Percentiles rank a stretch among this genome's conserved stretches.
Conservation (phyloP, 2,888 invertebrate species). For the Drosophila recens region DNA sequence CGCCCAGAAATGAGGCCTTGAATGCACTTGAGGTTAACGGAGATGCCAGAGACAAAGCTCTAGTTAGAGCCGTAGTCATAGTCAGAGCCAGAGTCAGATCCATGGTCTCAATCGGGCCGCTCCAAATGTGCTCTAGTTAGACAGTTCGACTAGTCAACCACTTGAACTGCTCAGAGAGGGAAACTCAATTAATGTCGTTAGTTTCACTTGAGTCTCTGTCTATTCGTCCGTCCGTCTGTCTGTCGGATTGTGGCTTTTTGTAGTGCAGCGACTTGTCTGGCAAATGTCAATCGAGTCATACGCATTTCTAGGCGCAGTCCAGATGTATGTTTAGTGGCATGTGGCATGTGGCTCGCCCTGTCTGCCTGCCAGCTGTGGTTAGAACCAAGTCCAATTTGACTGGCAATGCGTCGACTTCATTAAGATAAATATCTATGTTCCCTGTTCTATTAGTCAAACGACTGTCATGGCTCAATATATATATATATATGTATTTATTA, state of each 20-base stretch:
- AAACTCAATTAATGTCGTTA: conserved; percentile 73
- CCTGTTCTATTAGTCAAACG: conserved; percentile 63
- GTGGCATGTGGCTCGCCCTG: conserved; percentile 50
- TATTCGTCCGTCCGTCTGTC: conserved; percentile 24
- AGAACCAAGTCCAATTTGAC: conserved; percentile 53
- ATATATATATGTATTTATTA: conserved; percentile 42
- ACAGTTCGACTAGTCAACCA: conserved; percentile 44
- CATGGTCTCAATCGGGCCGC: conserved; percentile 13
- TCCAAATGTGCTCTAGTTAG: conserved; percentile 36
- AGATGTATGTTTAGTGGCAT: conserved; percentile 31
- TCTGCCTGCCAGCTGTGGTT: conserved; percentile 34
- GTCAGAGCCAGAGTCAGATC: conserved; percentile 2
- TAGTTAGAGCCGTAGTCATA: conserved; percentile 1
- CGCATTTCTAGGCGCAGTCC: conserved; percentile 75
- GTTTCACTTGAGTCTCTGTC: conserved; percentile 49
- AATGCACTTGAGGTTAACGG: conserved; percentile 55
- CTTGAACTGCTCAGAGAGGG: conserved; percentile 38
- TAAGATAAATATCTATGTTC: conserved; percentile 65
- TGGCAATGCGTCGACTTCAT: conserved; percentile 61
- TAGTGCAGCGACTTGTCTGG: conserved; percentile 47
- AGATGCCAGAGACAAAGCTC: conserved; percentile 36
- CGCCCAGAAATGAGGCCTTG: conserved; percentile 54
- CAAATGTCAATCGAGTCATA: conserved; percentile 71
- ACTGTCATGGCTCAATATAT: conserved; percentile 40
- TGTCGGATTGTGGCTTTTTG: conserved; percentile 32